phyloP scores from a whole-genome alignment of 2,888 invertebrate genomes.

The Cyclophora albipunctata region DNA sequence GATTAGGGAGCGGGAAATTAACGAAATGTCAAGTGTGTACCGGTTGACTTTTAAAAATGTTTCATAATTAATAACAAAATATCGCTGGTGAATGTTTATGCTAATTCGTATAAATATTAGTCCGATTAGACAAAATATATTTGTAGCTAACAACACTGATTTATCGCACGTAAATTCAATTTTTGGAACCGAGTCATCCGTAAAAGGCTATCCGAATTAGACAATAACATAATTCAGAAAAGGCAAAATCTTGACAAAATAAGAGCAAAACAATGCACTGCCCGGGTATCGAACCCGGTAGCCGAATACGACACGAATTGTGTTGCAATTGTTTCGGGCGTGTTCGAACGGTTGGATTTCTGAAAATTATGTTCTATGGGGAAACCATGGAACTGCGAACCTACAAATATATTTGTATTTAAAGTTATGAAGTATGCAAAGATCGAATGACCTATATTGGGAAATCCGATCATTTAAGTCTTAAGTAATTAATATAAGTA shows the following conservation, averaged over 20 bases:
- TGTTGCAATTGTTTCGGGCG: slow-evolving; percentile 25
- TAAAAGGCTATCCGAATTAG: too few relatives aligned
- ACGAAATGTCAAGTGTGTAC: slow-evolving; percentile 5
- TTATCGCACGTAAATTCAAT: too few relatives aligned
- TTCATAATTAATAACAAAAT: too few relatives aligned
- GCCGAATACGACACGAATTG: slow-evolving; percentile 24
- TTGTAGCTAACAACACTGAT: too few relatives aligned
- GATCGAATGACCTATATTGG: too few relatives aligned
- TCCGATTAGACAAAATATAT: too few relatives aligned
- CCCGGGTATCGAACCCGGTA: slow-evolving; percentile 35
- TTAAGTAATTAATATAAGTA: too few relatives aligned
- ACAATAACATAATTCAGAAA: too few relatives aligned
- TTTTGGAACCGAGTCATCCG: too few relatives aligned
- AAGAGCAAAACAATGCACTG: slow-evolving; percentile 31
- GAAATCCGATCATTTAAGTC: too few relatives aligned
- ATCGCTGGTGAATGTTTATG: not conserved
- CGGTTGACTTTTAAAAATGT: not conserved
- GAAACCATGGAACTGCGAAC: slow-evolving; percentile 1
- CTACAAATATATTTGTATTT: too few relatives aligned
- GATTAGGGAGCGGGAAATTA: slow-evolving; percentile 9
- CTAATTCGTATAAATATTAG: not conserved
- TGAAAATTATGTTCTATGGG: slow-evolving; percentile 23
- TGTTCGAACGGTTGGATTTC: slow-evolving; percentile 18
- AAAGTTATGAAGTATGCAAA: too few relatives aligned
- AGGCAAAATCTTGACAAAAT: slow-evolving; percentile 15